Base-by-base conservation (phyloP, 2,113 vertebrate species). In the Apeltes quadracus region DNA sequence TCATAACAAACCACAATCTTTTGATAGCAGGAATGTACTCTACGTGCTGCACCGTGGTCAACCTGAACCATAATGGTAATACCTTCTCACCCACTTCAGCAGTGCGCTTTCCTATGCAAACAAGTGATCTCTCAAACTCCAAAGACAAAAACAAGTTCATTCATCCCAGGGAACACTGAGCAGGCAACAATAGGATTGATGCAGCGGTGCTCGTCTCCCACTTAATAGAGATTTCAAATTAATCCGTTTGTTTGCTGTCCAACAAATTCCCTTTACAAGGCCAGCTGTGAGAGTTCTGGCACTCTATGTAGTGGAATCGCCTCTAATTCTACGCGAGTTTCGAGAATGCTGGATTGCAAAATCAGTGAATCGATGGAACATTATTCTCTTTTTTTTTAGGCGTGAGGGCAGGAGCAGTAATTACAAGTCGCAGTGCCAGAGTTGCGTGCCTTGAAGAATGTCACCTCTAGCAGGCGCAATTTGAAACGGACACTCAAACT, bases 61-160 rank as follows among this genome's bases (percentile, higher is more conserved):
- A 41, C 63, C 55, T 63, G 65, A 68, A 38, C 56, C 63, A 61
- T 83, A 80, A 85, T 71, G 66, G 61, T 51, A 83, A 85, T 90
- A 77, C 18, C 22, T 71, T 80, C 68, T 38, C 50, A 69, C 56
- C 63, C 50, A 48, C 65, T 82, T 38, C 6, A 43, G 51, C n/a
- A n/a, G n/a, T n/a, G n/a, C n/a, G n/a, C 53, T 70, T 57, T 53
- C 48, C 59, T 38, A 63, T 7, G 79, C 75, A 84, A 84, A 81
- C 69, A 76, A 83, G 62, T 54, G 23, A 77, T 87, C 41, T 64
- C 79, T 84, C 59, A 87, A 39, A 72, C 63, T 73, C 56, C 44
- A 66, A 71, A 76, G 81, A 78, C 82, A 58, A 74, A 82, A 63
- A 69, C 61, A 67, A 67, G 70, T 66, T 66, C 1, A 74, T 76